Conservation (phyloP, 2,888 invertebrate species). For the Leucophenga montana region DNA sequence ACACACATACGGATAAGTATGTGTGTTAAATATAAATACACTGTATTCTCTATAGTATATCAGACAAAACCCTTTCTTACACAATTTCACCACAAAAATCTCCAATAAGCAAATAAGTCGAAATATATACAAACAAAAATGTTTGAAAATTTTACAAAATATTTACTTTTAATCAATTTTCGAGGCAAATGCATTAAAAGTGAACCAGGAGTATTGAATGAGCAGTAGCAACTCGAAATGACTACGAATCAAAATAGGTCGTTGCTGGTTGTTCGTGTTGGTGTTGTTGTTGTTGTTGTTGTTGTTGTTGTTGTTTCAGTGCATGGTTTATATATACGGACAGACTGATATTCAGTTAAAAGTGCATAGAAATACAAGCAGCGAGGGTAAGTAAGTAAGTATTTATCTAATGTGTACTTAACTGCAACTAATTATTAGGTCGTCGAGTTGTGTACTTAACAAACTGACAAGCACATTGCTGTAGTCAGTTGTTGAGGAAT, state of each 20-base stretch:
- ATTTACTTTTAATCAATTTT: constrained; percentile 29
- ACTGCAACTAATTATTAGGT: constrained; percentile 42
- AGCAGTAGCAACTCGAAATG: neutral
- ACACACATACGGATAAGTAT: too few species aligned
- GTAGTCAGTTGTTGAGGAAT: neutral
- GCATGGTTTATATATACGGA: neutral
- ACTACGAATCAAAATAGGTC: neutral
- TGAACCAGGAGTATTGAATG: neutral
- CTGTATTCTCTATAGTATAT: too few species aligned
- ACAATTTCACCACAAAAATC: constrained; percentile 23
- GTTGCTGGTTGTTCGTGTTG: too few species aligned
- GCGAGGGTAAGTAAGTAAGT: constrained; percentile 10
- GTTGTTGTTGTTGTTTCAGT: neutral
- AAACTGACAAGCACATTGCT: too few species aligned
- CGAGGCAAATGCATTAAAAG: neutral
- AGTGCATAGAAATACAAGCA: neutral
- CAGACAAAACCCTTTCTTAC: constrained; percentile 4
- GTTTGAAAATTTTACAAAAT: constrained; percentile 16
- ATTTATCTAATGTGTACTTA: constrained; percentile 42
- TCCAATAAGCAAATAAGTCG: constrained; percentile 14
- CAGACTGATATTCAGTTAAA: neutral
- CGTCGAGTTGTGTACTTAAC: constrained; percentile 22
- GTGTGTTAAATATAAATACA: too few species aligned
- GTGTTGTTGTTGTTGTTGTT: too few species aligned
- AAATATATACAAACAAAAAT: constrained; percentile 6